Percentiles rank a stretch among this genome's conserved stretches.
These are phyloP conservation scores for Hemibagrus wyckioides DNA, from an alignment of 2,113 vertebrate genomes.

Conservation along the genomic window DNA sequence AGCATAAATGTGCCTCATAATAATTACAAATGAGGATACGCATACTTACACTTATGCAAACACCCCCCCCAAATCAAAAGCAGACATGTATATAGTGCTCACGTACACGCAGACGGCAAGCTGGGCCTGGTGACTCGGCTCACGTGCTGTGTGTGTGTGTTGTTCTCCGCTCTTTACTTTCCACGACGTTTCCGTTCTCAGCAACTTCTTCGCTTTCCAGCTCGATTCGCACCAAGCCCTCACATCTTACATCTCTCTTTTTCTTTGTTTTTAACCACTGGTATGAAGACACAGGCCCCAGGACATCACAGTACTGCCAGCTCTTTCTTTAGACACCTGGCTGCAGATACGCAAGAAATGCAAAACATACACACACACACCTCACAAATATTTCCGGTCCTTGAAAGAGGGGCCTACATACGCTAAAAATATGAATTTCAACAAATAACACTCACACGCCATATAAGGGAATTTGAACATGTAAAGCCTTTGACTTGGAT, in stretches of 20 bases:
- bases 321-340: slow-evolving; percentile 42
- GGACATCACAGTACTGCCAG: slow-evolving; percentile 50
- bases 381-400: not conserved
- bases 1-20: slow-evolving; percentile 48
- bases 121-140: slow-evolving; percentile 61
- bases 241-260: slow-evolving; percentile 4
- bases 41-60: slow-evolving; percentile 29
- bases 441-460: not conserved
- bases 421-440: not conserved
- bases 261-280: slow-evolving; percentile 11
- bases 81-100: slow-evolving; percentile 28
- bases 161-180: slow-evolving; percentile 61
- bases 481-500: not conserved
- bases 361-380: slow-evolving; percentile 44
- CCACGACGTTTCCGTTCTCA: slow-evolving; percentile 70
- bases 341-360: slow-evolving; percentile 54
- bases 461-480: not conserved
- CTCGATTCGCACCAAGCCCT: slow-evolving; percentile 60
- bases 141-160: slow-evolving; percentile 45
- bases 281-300: slow-evolving; percentile 20
- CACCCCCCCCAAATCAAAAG: slow-evolving; percentile 49
- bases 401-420: not conserved
- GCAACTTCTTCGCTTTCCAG: slow-evolving; percentile 64
- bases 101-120: slow-evolving; percentile 25
- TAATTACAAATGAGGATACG: slow-evolving; percentile 45